Evolutionary conservation across 2,797 vertebrate species (phyloP).

Genomic region (Falco columbarius): DNA sequence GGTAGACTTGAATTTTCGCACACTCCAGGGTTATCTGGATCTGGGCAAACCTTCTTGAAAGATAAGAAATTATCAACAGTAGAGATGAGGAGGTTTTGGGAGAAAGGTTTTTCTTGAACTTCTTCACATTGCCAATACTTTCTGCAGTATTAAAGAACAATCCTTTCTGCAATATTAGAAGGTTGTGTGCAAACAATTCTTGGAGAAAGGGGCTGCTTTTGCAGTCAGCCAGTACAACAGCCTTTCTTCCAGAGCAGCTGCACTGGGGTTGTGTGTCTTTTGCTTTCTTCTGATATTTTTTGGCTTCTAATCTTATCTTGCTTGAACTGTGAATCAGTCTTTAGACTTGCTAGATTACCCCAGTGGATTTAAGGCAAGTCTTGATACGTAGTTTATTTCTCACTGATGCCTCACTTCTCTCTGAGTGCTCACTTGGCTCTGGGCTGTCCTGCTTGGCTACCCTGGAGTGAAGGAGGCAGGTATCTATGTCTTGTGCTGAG

Average conservation of each 20-base stretch:
- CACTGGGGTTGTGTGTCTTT: neutral
- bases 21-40: neutral
- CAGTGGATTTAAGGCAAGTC: neutral
- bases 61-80: neutral
- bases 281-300: neutral
- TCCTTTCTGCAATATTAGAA: neutral
- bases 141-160: neutral
- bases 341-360: neutral
- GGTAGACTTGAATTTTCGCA: neutral
- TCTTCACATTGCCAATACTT: neutral
- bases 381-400: neutral
- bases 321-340: neutral
- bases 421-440: neutral
- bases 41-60: neutral
- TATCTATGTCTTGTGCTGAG: neutral
- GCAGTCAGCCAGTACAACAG: neutral
- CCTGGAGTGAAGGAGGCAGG: neutral
- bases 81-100: fast-evolving
- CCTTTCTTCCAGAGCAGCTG: neutral
- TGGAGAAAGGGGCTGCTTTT: neutral
- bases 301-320: neutral
- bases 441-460: neutral
- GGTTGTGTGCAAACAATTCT: neutral
- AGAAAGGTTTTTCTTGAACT: neutral
- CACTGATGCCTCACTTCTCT: neutral